Evolutionary conservation across 1,140 invertebrate genomes (phyloP).

Genomic region (Triops longicaudatus): DNA sequence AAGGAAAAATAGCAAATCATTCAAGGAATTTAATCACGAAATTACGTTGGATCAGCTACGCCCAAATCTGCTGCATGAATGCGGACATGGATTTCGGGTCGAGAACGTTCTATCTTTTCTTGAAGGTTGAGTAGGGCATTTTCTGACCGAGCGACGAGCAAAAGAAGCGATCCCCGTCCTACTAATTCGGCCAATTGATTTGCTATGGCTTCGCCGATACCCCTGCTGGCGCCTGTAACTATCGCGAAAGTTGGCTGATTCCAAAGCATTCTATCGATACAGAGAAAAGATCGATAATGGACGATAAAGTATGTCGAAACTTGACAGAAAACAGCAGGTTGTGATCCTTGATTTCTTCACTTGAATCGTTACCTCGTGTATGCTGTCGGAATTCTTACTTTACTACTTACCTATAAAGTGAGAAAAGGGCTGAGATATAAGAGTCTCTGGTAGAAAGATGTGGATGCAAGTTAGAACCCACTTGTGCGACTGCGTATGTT

Average conservation of each 20-base stretch:
- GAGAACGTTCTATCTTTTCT: slow-evolving; percentile 40
- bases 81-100: slow-evolving; percentile 31
- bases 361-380: no score
- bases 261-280: slow-evolving; percentile 31
- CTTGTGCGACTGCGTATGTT: no score
- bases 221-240: slow-evolving; percentile 77
- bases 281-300: no score
- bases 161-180: slow-evolving; percentile 53
- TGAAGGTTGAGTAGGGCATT: slow-evolving; percentile 45
- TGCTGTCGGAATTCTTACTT: no score
- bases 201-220: slow-evolving; percentile 71
- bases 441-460: no score
- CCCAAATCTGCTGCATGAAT: slow-evolving; percentile 38
- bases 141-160: slow-evolving; percentile 66
- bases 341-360: no score
- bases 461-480: no score
- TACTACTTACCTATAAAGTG: no score
- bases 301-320: no score
- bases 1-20: not conserved
- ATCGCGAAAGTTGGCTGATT: slow-evolving; percentile 48
- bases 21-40: not conserved
- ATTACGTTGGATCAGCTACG: slow-evolving; percentile 33
- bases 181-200: slow-evolving; percentile 55
- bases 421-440: no score
- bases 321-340: no score